These are phyloP conservation scores for Chymomyza costata DNA, from an alignment of 1,140 invertebrate species.

Conservation along the genomic window DNA sequence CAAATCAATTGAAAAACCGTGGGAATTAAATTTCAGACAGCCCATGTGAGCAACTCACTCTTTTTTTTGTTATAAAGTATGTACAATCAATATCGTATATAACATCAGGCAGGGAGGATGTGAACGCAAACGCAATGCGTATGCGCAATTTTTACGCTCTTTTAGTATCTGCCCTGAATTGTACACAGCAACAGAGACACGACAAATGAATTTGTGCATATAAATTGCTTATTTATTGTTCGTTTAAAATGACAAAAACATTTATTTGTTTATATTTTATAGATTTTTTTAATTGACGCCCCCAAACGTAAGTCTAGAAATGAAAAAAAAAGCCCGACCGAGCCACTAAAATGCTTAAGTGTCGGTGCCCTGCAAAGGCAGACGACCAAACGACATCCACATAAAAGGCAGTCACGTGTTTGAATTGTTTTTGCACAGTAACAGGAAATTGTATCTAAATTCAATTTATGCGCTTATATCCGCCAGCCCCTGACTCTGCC, in stretches of 20 bases:
- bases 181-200: too few species aligned
- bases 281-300: constrained; percentile 44
- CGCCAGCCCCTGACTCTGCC: too few species aligned
- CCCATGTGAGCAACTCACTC: too few species aligned
- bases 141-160: too few species aligned
- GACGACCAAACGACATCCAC: neutral
- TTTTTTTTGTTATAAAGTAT: too few species aligned
- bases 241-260: constrained; percentile 28
- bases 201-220: constrained; percentile 65
- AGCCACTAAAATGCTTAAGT: constrained; percentile 1
- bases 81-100: too few species aligned
- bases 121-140: too few species aligned
- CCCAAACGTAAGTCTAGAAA: too few species aligned
- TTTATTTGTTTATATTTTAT: constrained; percentile 5
- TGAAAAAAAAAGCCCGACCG: constrained; percentile 14
- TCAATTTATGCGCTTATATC: constrained; percentile 62
- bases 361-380: constrained; percentile 1
- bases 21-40: too few species aligned
- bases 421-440: constrained; percentile 12
- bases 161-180: too few species aligned
- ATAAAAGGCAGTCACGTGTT: constrained; percentile 43
- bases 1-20: too few species aligned
- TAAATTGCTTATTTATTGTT: constrained; percentile 70
- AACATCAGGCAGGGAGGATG: too few species aligned
- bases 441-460: constrained; percentile 72